Percentiles rank a stretch among this genome's conserved stretches.
These are phyloP conservation scores for Drosophila multiciliata DNA, from an alignment of 2,888 invertebrate genomes.

Conservation along the genomic window DNA sequence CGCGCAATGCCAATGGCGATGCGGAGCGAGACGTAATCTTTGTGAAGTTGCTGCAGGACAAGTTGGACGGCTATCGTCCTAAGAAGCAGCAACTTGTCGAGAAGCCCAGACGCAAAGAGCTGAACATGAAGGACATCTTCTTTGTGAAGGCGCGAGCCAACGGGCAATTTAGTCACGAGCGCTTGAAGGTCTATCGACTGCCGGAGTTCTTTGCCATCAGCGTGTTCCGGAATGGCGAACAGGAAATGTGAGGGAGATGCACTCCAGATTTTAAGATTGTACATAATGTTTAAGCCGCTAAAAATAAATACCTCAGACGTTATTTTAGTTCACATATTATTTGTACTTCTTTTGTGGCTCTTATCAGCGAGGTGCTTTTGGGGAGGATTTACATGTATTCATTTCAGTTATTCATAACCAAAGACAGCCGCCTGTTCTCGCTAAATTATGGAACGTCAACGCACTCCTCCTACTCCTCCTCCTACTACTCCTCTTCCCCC, in stretches of 20 bases:
- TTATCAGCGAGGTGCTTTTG: slow-evolving; percentile 34
- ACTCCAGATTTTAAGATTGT: slow-evolving; percentile 42
- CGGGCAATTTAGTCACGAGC: slow-evolving; percentile 81
- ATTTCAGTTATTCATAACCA: slow-evolving; percentile 60
- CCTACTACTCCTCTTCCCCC: background rate
- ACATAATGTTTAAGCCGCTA: slow-evolving; percentile 64
- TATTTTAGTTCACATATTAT: slow-evolving; percentile 35
- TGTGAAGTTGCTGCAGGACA: slow-evolving; percentile 73
- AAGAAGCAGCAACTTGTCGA: slow-evolving; percentile 57
- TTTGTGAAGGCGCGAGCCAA: slow-evolving; percentile 80
- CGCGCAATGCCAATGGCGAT: slow-evolving; percentile 56
- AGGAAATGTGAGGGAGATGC: slow-evolving; percentile 28
- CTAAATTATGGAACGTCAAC: slow-evolving; percentile 54
- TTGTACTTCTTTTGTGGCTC: slow-evolving; percentile 7
- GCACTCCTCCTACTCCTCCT: background rate
- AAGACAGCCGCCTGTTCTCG: slow-evolving; percentile 25
- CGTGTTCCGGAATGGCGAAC: slow-evolving; percentile 71
- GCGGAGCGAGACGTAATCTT: slow-evolving; percentile 75
- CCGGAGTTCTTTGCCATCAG: slow-evolving; percentile 83
- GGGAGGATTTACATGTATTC: slow-evolving; percentile 44
- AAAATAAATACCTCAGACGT: slow-evolving; percentile 64
- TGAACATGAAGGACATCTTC: slow-evolving; percentile 78
- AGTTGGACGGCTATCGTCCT: slow-evolving; percentile 73
- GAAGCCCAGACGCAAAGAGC: slow-evolving; percentile 50
- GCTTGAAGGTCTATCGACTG: slow-evolving; percentile 78